phyloP scores from a whole-genome alignment of 1,140 invertebrate genomes.

The Neuroterus valhalla region DNA sequence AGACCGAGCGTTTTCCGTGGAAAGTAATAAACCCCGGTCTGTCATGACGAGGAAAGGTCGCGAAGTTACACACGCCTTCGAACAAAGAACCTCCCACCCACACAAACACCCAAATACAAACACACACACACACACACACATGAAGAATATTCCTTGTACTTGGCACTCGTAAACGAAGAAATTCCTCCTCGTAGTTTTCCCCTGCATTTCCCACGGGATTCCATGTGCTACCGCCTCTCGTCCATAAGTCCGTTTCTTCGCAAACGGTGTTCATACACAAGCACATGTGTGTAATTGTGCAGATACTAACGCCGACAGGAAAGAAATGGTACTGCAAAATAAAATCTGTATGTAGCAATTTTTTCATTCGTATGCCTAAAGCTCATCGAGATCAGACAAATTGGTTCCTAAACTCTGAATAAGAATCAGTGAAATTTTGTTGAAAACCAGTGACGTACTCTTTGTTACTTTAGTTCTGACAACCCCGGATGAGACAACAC shows the following conservation, averaged over 20 bases:
- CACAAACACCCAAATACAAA: background rate
- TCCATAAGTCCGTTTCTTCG: constrained; percentile 22
- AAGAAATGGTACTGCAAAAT: constrained; percentile 24
- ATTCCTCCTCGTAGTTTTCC: constrained; percentile 28
- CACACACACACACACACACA: background rate
- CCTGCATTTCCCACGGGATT: constrained; percentile 26
- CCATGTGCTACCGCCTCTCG: constrained; percentile 4
- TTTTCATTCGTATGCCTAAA: background rate
- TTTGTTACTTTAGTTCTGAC: no score
- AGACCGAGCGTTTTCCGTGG: background rate
- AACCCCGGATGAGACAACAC: no score
- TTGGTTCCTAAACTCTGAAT: background rate
- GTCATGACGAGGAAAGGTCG: constrained; percentile 20
- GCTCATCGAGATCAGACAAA: background rate
- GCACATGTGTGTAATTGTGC: constrained; percentile 19
- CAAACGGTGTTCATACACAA: constrained; percentile 18
- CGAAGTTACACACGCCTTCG: background rate
- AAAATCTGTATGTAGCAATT: background rate
- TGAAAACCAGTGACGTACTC: no score
- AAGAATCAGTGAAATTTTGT: no score
- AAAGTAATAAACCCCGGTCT: constrained; percentile 20
- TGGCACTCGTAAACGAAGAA: constrained; percentile 12
- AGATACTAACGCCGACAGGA: constrained; percentile 15
- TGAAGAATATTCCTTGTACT: background rate
- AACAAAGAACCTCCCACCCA: constrained; percentile 9